A percentile compares a stretch with the other conserved stretches of the same genome.
These are phyloP conservation scores for Rhinolophus sinicus DNA, from an alignment of 2,113 vertebrate species.

Conservation along the genomic window DNA sequence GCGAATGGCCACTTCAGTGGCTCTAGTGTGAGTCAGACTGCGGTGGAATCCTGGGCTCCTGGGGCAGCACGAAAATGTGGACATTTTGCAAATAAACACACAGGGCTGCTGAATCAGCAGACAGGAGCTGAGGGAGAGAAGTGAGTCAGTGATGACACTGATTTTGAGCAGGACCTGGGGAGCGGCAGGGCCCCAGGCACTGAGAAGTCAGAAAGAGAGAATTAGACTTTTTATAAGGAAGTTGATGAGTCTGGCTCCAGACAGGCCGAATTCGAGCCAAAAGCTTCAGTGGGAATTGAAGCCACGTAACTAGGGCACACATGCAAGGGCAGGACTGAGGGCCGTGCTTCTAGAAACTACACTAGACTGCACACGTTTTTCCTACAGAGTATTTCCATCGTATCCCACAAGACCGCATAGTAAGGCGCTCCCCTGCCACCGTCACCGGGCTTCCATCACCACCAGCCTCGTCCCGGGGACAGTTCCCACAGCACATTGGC, in stretches of 20 bases:
- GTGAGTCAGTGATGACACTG: background rate
- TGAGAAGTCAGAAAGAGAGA: background rate
- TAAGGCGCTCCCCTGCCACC: background rate
- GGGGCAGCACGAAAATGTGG: background rate
- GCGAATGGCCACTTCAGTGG: background rate
- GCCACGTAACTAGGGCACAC: background rate
- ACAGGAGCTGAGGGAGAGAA: background rate
- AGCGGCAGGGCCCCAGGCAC: fast-evolving
- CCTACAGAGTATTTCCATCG: background rate
- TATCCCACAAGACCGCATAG: background rate
- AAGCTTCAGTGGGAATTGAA: background rate
- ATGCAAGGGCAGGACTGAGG: background rate
- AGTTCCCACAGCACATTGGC: no score
- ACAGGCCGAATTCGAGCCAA: background rate
- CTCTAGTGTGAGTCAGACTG: background rate
- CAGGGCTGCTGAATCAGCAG: background rate
- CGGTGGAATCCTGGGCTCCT: background rate
- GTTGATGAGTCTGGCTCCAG: background rate
- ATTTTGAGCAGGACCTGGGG: background rate
- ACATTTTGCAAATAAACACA: background rate
- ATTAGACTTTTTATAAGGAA: background rate
- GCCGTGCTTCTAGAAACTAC: no score
- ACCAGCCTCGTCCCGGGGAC: no score
- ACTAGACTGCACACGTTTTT: background rate
- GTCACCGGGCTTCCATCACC: background rate